Percentiles rank a stretch among this genome's conserved stretches.
Evolutionary conservation across 2,113 vertebrate genomes (phyloP).

Genomic region (Passer montanus): DNA sequence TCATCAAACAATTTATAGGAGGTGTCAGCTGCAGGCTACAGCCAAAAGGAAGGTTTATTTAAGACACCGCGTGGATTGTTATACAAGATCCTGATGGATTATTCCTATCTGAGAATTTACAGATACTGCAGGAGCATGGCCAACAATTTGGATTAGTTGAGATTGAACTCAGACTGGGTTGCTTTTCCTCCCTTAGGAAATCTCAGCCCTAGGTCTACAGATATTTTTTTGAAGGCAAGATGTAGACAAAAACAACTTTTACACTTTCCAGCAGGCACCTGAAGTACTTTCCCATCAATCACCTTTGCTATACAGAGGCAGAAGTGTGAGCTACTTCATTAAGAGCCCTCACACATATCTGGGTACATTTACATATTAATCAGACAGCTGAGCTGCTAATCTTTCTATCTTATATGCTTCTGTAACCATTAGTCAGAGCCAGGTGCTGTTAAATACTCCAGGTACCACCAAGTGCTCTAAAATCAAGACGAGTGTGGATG

Average conservation of each 20-base stretch:
- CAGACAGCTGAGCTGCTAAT: conserved; percentile 73
- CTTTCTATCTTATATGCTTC: conserved; percentile 60
- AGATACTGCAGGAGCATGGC: conserved; percentile 35
- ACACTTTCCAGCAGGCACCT: conserved; percentile 33
- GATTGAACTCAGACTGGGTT: conserved; percentile 42
- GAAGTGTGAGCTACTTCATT: conserved; percentile 73
- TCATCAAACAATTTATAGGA: conserved; percentile 18
- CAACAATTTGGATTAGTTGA: conserved; percentile 63
- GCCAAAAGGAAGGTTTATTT: conserved; percentile 52
- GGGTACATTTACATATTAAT: conserved; percentile 79
- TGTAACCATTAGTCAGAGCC: conserved; percentile 66
- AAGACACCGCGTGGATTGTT: conserved; percentile 25
- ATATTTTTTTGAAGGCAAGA: conserved; percentile 9
- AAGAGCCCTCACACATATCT: conserved; percentile 70
- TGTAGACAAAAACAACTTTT: conserved; percentile 19
- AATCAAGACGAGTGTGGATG: conserved; percentile 22
- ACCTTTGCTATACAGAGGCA: conserved; percentile 58
- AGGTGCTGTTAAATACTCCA: conserved; percentile 58
- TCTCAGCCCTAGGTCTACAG: conserved; percentile 11
- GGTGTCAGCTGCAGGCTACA: conserved; percentile 25
- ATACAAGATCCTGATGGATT: conserved; percentile 58
- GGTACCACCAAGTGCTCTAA: conserved; percentile 48
- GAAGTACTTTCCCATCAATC: conserved; percentile 66
- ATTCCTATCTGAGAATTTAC: conserved; percentile 60
- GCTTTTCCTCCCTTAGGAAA: conserved; percentile 46